Evolutionary conservation across 2,113 vertebrate genomes (phyloP).

Genomic region (Xerus inauris): DNA sequence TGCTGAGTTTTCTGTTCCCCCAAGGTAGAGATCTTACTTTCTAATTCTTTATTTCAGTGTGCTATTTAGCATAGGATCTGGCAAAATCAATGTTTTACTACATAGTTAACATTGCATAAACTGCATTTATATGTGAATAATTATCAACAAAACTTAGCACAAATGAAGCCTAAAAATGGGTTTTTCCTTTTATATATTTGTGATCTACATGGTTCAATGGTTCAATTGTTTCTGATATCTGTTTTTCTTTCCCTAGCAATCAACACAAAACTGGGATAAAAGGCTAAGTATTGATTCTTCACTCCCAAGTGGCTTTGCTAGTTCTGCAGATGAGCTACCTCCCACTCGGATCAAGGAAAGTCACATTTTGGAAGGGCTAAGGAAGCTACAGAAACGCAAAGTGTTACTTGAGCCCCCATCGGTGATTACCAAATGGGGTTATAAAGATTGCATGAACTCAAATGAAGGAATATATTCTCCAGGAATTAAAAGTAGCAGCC

Average conservation of each 20-base stretch:
- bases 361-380: conserved; percentile 93
- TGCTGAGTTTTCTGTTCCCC: background rate
- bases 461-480: conserved; percentile 98
- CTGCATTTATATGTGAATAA: conserved; percentile 6
- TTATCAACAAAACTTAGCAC: conserved; percentile 1
- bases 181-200: conserved; percentile 43
- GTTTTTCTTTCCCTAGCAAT: conserved; percentile 81
- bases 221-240: conserved; percentile 62
- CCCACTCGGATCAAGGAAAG: conserved; percentile 93
- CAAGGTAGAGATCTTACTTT: background rate
- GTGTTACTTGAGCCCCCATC: conserved; percentile 89
- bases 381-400: conserved; percentile 91
- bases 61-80: background rate
- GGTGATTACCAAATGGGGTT: conserved; percentile 91
- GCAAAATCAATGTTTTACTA: background rate
- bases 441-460: conserved; percentile 97
- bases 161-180: background rate
- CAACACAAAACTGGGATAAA: conserved; percentile 93
- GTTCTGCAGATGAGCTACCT: conserved; percentile 90
- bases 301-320: conserved; percentile 90
- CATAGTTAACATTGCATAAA: background rate
- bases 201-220: conserved; percentile 29
- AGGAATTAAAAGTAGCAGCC: conserved; percentile 89
- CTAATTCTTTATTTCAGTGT: background rate
- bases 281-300: conserved; percentile 92